Evolutionary conservation across 2,888 invertebrate genomes (phyloP), one percentile per base, ranked within the genome.

Genomic region (Dorcus hopei): DNA sequence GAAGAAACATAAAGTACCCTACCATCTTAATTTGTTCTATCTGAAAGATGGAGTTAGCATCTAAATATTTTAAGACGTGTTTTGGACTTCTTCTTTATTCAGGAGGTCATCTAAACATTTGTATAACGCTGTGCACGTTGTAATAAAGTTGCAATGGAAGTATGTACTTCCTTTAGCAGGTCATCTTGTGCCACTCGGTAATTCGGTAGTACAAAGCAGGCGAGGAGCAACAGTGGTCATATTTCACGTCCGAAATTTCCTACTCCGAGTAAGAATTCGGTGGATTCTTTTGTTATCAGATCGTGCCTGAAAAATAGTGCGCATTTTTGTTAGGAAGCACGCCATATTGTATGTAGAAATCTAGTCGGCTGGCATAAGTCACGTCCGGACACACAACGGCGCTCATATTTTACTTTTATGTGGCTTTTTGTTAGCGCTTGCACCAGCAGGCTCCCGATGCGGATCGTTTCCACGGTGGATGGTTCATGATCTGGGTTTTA

Each of bases 381-480:
- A 67, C 67, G 67, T 65, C 62, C 65, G 54, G 59, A 52, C 40
- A 61, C 62, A 65, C 62, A 60, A 63, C 65, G 54, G 60, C 64
- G 55, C 66, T 59, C 63, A 66, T 67, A 67, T 67, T 66, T 67
- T 64, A 67, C 63, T 65, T 67, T 67, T 66, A 67, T 67, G 65
- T 63, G 58, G 62, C 61, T 66, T 67, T 62, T 60, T 63, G 61
- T 61, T 63, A 54, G 52, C 54, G 38, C 49, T 19, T 48, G 49
- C 39, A 49, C 50, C 49, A 52, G 51, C 59, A 48, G 52, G 57
- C 52, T 63, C 58, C 61, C 16, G 16, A 48, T 48, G n/a, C 33
- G 49, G 11, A 58, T 56, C 53, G 53, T 61, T 58, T 51, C 53
- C 54, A 55, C 61, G 54, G 58, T 61, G 53, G 58, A 52, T 58